These are phyloP conservation scores for Propithecus coquereli DNA, from an alignment of 2,113 vertebrate species.

Conservation along the genomic window DNA sequence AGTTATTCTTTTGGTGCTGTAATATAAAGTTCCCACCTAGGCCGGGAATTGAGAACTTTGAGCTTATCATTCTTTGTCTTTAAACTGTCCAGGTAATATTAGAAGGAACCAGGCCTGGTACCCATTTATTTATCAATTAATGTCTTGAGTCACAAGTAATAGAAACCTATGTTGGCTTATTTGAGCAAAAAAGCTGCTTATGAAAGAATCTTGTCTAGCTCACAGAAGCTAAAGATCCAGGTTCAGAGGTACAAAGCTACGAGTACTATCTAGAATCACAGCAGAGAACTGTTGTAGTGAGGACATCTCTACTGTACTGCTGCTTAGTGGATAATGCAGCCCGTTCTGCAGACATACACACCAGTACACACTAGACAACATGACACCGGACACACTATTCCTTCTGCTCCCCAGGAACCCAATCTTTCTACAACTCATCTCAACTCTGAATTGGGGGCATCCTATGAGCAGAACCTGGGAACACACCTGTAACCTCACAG, in stretches of 20 bases:
- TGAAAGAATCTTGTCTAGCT: not conserved
- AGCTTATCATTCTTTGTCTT: not conserved
- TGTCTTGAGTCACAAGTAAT: not conserved
- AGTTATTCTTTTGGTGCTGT: not conserved
- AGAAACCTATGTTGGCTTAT: not conserved
- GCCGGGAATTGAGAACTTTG: not conserved
- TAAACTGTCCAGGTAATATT: not conserved
- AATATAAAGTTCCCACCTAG: not conserved
- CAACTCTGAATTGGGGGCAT: not conserved
- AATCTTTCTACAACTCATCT: not conserved
- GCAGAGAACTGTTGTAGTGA: not conserved
- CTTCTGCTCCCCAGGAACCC: not conserved
- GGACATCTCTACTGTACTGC: not conserved
- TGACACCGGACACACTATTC: rapidly evolving
- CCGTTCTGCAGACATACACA: not conserved
- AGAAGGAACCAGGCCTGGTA: not conserved
- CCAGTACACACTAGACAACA: not conserved
- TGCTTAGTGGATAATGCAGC: not conserved
- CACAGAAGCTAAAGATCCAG: not conserved
- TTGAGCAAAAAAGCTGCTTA: not conserved
- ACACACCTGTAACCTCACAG: not conserved
- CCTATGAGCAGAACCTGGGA: not conserved
- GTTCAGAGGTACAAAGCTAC: not conserved
- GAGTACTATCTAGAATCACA: not conserved
- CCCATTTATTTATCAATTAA: not conserved